Evolutionary conservation across 30 jellyfish, hydroid and myxozoan species (phyloP).

Genomic region (Aurelia sp.): DNA sequence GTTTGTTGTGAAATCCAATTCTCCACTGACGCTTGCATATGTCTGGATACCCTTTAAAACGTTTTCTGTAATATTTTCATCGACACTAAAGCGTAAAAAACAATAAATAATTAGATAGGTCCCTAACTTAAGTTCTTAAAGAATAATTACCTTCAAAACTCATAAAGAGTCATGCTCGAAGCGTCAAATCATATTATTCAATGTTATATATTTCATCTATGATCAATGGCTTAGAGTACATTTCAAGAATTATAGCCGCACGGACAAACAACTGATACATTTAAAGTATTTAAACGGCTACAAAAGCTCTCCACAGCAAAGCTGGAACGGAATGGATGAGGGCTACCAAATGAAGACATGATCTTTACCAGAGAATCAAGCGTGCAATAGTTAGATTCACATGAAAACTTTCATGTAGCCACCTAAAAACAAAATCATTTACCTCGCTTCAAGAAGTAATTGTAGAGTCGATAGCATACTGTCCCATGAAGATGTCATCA

Average conservation of each 20-base stretch:
- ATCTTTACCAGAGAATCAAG: neutral
- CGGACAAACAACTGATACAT: no score
- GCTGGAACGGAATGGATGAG: no score
- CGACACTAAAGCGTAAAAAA: constrained; percentile 75
- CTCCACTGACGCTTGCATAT: constrained; percentile 98
- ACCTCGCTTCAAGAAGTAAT: constrained; percentile 95
- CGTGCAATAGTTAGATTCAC: neutral
- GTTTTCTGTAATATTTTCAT: constrained; percentile 86
- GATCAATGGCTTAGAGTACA: no score
- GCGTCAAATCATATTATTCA: no score
- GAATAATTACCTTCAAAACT: no score
- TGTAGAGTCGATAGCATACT: constrained; percentile 82
- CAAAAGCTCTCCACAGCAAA: no score
- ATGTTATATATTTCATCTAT: no score
- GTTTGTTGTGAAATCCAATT: constrained; percentile 65
- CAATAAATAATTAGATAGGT: no score
- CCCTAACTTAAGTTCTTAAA: no score
- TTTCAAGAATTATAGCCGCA: no score
- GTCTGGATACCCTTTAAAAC: constrained; percentile 86
- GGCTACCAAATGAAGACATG: neutral
- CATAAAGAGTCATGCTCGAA: no score
- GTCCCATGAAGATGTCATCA: constrained; percentile 88
- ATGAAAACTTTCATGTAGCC: neutral
- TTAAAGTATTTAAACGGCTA: no score
- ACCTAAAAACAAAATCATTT: neutral